Conservation (phyloP, 2,888 invertebrate species). For the Folsomia candida region DNA sequence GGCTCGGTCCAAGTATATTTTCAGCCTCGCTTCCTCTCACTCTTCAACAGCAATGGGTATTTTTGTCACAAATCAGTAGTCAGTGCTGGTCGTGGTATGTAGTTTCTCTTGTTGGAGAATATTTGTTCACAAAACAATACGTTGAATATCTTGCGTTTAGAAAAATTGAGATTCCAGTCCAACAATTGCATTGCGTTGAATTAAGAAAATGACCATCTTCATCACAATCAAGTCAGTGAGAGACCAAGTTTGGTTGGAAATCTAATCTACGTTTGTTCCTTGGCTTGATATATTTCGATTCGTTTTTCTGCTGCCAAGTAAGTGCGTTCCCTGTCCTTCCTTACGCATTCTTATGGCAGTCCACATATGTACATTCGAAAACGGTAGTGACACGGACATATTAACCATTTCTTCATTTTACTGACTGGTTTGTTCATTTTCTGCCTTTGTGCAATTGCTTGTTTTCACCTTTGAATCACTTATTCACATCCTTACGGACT, state of each 20-base stretch:
- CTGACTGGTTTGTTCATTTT: neutral
- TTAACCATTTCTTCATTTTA: neutral
- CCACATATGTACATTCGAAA: neutral
- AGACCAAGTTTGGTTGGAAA: constrained; percentile 1
- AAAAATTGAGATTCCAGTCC: neutral
- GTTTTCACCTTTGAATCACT: no score
- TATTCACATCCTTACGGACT: no score
- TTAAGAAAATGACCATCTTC: neutral
- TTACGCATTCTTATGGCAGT: neutral
- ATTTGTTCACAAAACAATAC: neutral
- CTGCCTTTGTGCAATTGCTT: no score
- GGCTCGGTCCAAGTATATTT: neutral
- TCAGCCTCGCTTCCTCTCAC: neutral
- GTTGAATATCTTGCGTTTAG: neutral
- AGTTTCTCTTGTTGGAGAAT: no score
- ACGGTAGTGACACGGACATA: neutral
- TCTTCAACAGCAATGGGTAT: no score
- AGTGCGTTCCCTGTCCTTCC: neutral
- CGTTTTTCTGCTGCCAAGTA: neutral
- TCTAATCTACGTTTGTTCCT: neutral
- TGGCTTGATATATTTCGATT: neutral
- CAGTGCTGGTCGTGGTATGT: neutral
- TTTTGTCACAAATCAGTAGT: neutral
- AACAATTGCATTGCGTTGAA: neutral
- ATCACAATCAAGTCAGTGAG: neutral